Evolutionary conservation across 2,113 vertebrate species (phyloP).

Genomic region (Aepyceros melampus): DNA sequence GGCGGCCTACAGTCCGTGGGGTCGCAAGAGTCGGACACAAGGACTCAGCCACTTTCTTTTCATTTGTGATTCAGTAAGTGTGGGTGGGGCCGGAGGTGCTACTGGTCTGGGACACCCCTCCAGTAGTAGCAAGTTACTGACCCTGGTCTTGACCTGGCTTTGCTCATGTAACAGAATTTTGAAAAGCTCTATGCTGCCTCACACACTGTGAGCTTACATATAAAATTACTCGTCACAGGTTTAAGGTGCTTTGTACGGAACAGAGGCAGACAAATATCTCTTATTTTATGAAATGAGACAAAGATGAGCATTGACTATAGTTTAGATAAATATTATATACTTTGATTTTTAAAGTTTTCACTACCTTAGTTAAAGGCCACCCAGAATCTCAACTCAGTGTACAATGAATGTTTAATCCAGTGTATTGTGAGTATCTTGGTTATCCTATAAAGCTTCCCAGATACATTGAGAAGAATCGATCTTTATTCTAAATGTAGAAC

Average conservation of each 20-base stretch:
- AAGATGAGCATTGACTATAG: neutral
- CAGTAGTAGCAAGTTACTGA: no score
- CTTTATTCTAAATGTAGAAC: neutral
- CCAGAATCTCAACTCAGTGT: neutral
- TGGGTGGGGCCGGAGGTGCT: neutral
- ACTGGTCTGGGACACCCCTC: neutral
- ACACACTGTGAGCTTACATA: neutral
- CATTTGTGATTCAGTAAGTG: neutral
- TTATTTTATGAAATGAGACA: neutral
- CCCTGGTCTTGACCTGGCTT: neutral
- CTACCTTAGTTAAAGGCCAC: neutral
- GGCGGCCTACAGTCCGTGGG: neutral
- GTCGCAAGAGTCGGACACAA: neutral
- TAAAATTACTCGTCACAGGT: neutral
- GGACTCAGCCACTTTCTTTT: neutral
- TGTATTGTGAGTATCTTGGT: neutral
- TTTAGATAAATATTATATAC: neutral
- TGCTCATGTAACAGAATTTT: neutral
- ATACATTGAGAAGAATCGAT: neutral
- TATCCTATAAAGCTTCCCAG: neutral
- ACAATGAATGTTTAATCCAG: neutral
- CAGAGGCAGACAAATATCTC: neutral
- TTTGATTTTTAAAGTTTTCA: neutral
- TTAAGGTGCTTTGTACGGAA: neutral
- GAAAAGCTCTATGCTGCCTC: neutral